Evolutionary conservation across 2,797 vertebrate species (phyloP), one percentile per base, ranked within the genome.

Genomic region (Phrynocephalus vlangalii): DNA sequence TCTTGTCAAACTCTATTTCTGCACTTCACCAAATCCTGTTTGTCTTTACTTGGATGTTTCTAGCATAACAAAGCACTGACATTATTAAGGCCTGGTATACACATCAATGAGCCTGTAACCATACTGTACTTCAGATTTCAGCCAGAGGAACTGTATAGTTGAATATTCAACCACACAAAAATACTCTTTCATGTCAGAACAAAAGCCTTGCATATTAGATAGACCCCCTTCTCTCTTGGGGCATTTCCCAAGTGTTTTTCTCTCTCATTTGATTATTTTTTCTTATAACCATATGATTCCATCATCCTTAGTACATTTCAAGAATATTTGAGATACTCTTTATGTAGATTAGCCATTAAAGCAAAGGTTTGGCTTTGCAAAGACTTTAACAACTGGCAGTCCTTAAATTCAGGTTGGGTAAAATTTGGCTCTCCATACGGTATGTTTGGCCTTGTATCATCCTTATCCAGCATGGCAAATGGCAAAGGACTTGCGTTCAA

Each of bases 1-100:
- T 30, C 15, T 86, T 75, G 90, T 73, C 0, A 83, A 91, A 91
- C 50, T 2, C 8, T 20, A 22, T 0, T 81, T 91, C 91, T 84
- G 86, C 82, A 90, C 3, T 92, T 87, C 52, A 68, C 50, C 2
- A 83, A 81, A 79, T 88, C 52, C 2, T 38, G 0, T 78, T 92
- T 81, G 56, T 50, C 20, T 86, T 6, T 48, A 83, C 44, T 86
- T 83, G 20, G 56, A 68, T 88, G 60, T 70, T 85, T 16, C 2
- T 81, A 87, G 18, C 13, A 86, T 79, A 72, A 66, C 50, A 79
- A 71, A 71, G 50, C 16, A 48, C 3, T 84, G 50, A 66, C 70
- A 84, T 73, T 84, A 79, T 18, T 48, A 60, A 63, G 60, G 16
- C 50, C 52, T 71, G 72, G 33, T 70, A 44, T 28, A 82, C n/a